Evolutionary conservation across 2,797 vertebrate species (phyloP), one percentile per base, ranked within the genome.

Genomic region (Galago senegalensis): DNA sequence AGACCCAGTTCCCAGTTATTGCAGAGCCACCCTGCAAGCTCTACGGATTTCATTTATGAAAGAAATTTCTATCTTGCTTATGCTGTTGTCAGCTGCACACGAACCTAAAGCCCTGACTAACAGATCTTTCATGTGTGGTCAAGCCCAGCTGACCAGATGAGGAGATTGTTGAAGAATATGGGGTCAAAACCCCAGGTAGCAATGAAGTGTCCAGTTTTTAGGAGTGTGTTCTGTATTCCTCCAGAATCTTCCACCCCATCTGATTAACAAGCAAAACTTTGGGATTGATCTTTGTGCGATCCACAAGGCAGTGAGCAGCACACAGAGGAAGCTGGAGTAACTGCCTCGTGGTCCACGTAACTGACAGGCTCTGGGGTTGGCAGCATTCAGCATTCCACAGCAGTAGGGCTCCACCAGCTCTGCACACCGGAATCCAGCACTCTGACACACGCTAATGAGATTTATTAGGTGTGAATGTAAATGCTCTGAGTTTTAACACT

Each of bases 381-480:
- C 67, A 37, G 67, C 56, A 63, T 4, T 25, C 25, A 58, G 17
- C 27, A 4, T 89, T 67, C 56, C 83, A 49, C 29, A 79, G 58
- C 25, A 83, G 65, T 18, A 43, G 85, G 58, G 60, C 43, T 93
- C 83, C 77, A 43, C 72, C 81, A 37, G 43, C 80, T 87, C 53
- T 2, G n/a, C 37, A 60, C n/a, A 11, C 23, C 27, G 75, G 85
- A 89, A 75, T 56, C 40, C 70, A 83, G 88, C 7, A 2, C 69
- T 70, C 76, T 46, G 89, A 91, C 84, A 87, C 87, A 76, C n/a
- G 87, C 89, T 97, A 96, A 96, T 95, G 94, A 97, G 96, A 89
- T 96, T 95, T 89, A 69, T 70, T 89, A 97, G 93, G 82, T 96
- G 60, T 69, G 95, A 94, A 96, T 91, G 67, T 89, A 96, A 97